Evolutionary conservation across 2,113 vertebrate species (phyloP).

Genomic region (Phylloscopus trochiloides): DNA sequence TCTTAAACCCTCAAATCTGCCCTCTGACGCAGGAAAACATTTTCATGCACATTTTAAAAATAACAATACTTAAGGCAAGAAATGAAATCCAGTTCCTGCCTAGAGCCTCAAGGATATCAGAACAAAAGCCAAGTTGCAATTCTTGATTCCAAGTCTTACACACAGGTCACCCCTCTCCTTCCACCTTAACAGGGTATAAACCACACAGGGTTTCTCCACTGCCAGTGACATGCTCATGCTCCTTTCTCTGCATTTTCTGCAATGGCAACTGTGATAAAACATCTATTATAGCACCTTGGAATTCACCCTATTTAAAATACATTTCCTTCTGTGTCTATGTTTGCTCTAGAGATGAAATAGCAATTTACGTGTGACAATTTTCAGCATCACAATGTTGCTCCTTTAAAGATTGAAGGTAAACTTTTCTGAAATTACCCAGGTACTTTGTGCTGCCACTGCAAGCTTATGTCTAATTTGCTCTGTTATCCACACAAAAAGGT

Average conservation of each 20-base stretch:
- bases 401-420: not conserved
- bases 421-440: not conserved
- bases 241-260: not conserved
- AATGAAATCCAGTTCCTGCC: not conserved
- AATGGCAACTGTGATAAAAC: not conserved
- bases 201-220: not conserved
- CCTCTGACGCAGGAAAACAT: not conserved
- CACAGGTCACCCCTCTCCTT: accelerated
- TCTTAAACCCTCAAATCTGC: not conserved
- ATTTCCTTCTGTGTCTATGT: not conserved
- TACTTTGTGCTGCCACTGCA: not conserved
- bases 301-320: not conserved
- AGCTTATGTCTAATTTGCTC: not conserved
- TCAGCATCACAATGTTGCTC: not conserved
- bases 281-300: not conserved
- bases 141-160: not conserved
- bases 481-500: not conserved
- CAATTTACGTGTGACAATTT: not conserved
- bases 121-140: not conserved
- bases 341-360: not conserved
- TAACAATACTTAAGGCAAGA: not conserved
- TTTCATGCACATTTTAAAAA: not conserved
- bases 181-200: not conserved
- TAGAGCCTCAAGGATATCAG: not conserved
- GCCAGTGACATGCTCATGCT: not conserved